Evolutionary conservation across 2,113 vertebrate genomes (phyloP).

Genomic region (Microtus montanus): DNA sequence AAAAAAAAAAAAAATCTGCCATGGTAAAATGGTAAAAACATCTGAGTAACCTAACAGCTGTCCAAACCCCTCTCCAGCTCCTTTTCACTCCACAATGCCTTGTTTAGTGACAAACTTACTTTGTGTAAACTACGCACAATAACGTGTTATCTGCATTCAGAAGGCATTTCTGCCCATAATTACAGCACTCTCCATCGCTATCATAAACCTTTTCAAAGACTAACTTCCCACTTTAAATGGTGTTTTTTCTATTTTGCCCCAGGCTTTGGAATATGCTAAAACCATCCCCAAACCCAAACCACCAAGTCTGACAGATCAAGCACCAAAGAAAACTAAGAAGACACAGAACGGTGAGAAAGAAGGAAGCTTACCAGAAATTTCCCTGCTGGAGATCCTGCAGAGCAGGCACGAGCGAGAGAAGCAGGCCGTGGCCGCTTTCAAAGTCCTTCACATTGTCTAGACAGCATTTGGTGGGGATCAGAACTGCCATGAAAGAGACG

Average conservation of each 20-base stretch:
- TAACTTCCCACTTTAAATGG: background rate
- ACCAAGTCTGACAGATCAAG: conserved; percentile 60
- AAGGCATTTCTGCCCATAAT: background rate
- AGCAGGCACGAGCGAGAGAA: conserved; percentile 92
- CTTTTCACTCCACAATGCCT: background rate
- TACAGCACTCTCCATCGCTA: background rate
- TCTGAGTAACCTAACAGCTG: background rate
- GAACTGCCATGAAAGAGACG: rapidly evolving
- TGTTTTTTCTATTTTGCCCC: conserved; percentile 37
- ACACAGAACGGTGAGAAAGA: conserved; percentile 59
- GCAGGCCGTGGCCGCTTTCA: conserved; percentile 87
- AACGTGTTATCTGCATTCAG: background rate
- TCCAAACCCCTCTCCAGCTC: background rate
- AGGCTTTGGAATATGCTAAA: conserved; percentile 96
- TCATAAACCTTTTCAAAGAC: background rate
- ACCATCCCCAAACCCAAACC: conserved; percentile 89
- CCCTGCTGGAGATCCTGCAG: conserved; percentile 86
- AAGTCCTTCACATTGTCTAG: conserved; percentile 83
- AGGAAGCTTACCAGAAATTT: conserved; percentile 78
- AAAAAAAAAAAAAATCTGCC: too few species aligned
- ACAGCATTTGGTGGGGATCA: too few species aligned
- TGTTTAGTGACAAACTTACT: background rate
- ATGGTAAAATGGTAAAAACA: background rate
- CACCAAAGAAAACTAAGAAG: conserved; percentile 52
- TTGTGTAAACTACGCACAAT: background rate